Conservation (phyloP, 2,888 invertebrate species). For the Villa cingulata region DNA sequence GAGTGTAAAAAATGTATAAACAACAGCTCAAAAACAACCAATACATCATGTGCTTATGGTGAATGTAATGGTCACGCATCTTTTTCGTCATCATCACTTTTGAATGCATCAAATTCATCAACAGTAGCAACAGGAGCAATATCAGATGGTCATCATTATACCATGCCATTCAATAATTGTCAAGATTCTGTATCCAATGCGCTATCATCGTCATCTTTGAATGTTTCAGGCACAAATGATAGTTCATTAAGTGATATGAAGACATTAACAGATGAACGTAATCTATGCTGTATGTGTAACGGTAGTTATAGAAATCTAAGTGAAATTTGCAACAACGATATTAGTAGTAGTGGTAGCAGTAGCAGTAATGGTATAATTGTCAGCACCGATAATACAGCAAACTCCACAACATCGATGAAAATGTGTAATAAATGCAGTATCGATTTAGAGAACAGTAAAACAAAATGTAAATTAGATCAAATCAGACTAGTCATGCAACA, state of each 20-base stretch:
- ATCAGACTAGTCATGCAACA: slow-evolving; percentile 83
- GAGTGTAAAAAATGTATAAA: slow-evolving; percentile 24
- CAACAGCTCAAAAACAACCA: slow-evolving; percentile 16
- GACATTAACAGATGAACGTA: neutral
- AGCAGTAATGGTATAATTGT: neutral
- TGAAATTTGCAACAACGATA: neutral
- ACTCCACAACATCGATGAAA: neutral
- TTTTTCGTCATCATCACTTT: slow-evolving; percentile 9
- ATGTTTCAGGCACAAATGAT: no score
- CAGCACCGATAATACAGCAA: no score
- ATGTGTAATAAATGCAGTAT: slow-evolving; percentile 39
- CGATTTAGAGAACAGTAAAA: slow-evolving; percentile 60
- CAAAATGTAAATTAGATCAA: slow-evolving; percentile 76
- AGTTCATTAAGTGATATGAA: no score
- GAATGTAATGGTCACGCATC: slow-evolving; percentile 33
- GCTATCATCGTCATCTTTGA: neutral
- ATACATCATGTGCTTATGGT: slow-evolving; percentile 30
- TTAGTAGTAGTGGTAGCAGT: neutral
- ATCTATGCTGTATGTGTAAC: neutral
- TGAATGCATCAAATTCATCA: slow-evolving; percentile 7
- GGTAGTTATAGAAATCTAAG: neutral
- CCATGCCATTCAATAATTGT: neutral
- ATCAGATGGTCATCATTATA: neutral
- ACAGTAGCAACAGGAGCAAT: neutral
- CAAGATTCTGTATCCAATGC: neutral